Conservation (phyloP, 35 echinoderm and acorn worm species). For the Ophiothrix spiculata region DNA sequence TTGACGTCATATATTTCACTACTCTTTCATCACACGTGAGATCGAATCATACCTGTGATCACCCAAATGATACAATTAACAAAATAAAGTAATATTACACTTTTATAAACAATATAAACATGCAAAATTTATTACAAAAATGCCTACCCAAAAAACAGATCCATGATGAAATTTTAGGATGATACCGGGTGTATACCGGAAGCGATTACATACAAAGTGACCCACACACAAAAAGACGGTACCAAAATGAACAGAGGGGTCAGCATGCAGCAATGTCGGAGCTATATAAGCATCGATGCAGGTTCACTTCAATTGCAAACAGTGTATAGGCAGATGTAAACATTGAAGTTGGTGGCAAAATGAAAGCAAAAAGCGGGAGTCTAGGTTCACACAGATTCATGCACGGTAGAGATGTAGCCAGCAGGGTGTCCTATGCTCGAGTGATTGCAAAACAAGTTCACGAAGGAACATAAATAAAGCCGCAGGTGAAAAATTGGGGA, state of each 20-base stretch:
- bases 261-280: too few relatives aligned
- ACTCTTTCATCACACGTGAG: neutral
- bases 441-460: too few relatives aligned
- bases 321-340: too few relatives aligned
- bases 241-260: conserved; percentile 9
- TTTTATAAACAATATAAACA: neutral
- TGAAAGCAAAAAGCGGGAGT: too few relatives aligned
- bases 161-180: conserved; percentile 1
- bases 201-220: neutral
- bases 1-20: neutral
- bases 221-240: neutral
- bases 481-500: neutral
- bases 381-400: too few relatives aligned
- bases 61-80: neutral
- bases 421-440: too few relatives aligned
- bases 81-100: neutral
- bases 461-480: neutral
- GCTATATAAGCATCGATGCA: too few relatives aligned
- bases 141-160: neutral
- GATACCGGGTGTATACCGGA: neutral
- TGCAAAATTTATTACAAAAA: neutral
- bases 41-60: neutral
- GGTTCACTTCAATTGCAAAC: too few relatives aligned
- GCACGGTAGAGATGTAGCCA: too few relatives aligned
- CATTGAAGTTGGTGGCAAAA: too few relatives aligned